phyloP scores from a whole-genome alignment of 2,113 vertebrate genomes.

The Myanophis thanlyinensis region DNA sequence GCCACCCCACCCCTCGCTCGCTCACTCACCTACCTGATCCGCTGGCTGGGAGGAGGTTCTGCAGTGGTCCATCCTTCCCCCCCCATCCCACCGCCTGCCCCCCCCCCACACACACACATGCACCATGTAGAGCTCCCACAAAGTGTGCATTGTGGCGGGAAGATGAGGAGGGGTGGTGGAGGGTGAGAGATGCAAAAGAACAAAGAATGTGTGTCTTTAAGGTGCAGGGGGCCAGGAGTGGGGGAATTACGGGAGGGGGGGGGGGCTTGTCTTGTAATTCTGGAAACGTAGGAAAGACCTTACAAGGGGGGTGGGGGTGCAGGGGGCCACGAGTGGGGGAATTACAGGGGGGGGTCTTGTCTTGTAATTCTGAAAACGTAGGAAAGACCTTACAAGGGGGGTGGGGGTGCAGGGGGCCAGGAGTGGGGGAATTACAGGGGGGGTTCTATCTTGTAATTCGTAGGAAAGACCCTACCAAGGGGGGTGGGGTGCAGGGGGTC shows the following conservation, averaged over 20 bases:
- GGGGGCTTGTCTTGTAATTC: background rate
- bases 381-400: too few species aligned
- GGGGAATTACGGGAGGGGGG: too few species aligned
- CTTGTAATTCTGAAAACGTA: background rate
- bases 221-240: background rate
- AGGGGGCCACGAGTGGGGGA: background rate
- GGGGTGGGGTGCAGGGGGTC: background rate
- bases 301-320: too few species aligned
- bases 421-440: background rate
- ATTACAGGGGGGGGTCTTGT: background rate
- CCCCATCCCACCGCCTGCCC: too few species aligned
- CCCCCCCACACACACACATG: background rate
- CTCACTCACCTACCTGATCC: slow-evolving; percentile 24
- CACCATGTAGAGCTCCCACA: background rate
- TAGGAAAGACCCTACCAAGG: too few species aligned
- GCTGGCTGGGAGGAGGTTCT: background rate
- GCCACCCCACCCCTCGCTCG: background rate
- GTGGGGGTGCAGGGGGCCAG: background rate
- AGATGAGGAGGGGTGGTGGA: background rate
- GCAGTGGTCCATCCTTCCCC: background rate
- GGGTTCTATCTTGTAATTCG: background rate
- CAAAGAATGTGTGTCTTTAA: slow-evolving; percentile 10
- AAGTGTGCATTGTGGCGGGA: background rate
- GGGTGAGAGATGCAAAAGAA: background rate
- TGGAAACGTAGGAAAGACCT: background rate